These are phyloP conservation scores for Melozone crissalis DNA, from an alignment of 2,113 vertebrate species.

Conservation along the genomic window DNA sequence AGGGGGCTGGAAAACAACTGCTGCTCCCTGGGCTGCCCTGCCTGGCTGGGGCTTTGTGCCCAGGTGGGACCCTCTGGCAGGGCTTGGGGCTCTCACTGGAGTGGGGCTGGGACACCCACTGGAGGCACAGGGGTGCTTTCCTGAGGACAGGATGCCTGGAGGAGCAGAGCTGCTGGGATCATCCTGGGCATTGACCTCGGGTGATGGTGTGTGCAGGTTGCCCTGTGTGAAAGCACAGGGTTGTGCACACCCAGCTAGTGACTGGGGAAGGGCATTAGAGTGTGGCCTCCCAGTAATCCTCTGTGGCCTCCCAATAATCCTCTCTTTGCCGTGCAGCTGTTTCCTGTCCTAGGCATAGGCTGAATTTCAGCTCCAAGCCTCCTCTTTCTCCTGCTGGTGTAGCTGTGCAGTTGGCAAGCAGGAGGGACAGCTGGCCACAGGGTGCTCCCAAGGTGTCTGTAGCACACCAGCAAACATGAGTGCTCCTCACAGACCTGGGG, in stretches of 20 bases:
- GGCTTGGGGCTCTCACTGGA: not conserved
- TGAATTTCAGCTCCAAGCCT: not conserved
- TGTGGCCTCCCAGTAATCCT: not conserved
- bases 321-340: not conserved
- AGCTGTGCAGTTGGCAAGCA: not conserved
- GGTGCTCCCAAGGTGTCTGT: not conserved
- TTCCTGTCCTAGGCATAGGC: not conserved
- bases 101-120: not conserved
- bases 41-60: fast-evolving
- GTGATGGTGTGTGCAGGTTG: too few species aligned
- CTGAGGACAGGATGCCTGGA: not conserved
- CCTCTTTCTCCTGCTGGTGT: not conserved
- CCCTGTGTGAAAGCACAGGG: not conserved
- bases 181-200: fast-evolving
- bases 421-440: not conserved
- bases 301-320: not conserved
- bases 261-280: not conserved
- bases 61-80: too few species aligned
- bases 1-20: not conserved
- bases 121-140: fast-evolving
- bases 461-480: not conserved
- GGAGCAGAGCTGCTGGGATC: not conserved
- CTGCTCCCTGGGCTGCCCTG: not conserved
- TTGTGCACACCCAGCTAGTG: not conserved
- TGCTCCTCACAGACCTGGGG: not conserved